Evolutionary conservation across 2,113 vertebrate genomes (phyloP).

Genomic region (Seriola dumerili): DNA sequence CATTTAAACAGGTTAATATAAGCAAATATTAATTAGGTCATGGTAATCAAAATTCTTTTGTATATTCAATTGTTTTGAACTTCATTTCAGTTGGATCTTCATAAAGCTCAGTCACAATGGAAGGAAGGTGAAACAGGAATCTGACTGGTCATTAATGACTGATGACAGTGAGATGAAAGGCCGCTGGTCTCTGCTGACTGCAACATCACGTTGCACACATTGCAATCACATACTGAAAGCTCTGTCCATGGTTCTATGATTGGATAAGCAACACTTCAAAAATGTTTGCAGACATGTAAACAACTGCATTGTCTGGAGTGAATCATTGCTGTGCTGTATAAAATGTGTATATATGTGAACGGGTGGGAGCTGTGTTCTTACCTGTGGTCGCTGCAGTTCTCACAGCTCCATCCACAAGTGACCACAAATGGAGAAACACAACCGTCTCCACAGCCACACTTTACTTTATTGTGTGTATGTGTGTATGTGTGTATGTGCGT

Average conservation of each 20-base stretch:
- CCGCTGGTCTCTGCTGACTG: no score
- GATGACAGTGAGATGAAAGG: no score
- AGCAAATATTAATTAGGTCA: no score
- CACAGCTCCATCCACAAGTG: not conserved
- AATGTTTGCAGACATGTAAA: not conserved
- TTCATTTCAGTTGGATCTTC: no score
- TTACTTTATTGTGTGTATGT: not conserved
- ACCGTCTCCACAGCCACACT: conserved; percentile 49
- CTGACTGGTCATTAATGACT: no score
- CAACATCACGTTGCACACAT: not conserved
- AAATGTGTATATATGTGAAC: not conserved
- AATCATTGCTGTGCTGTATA: fast-evolving
- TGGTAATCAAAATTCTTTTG: no score
- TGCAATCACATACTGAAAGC: not conserved
- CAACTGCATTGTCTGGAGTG: no score
- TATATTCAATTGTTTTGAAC: no score
- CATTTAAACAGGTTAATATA: no score
- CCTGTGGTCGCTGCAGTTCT: conserved; percentile 20
- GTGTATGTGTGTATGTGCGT: conserved; percentile 21
- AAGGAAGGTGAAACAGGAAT: no score
- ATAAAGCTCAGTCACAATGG: no score
- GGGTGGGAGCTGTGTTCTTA: conserved; percentile 4
- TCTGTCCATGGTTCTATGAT: not conserved
- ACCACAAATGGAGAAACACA: conserved; percentile 45
- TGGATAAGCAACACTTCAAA: not conserved